Evolutionary conservation across 2,113 vertebrate species (phyloP).

Genomic region (Siphamia tubifer): DNA sequence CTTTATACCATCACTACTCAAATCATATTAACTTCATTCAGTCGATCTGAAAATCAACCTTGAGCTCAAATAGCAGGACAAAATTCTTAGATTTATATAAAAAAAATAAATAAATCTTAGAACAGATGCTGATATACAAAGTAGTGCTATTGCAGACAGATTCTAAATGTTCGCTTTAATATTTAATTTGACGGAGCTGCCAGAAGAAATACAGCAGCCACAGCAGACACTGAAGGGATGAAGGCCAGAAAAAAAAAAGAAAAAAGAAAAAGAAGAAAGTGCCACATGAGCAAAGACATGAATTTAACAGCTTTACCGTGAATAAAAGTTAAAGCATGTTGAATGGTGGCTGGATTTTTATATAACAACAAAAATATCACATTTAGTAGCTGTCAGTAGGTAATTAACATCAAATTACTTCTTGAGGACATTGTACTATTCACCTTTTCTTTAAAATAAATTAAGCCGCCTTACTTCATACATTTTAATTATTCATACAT

Average conservation of each 20-base stretch:
- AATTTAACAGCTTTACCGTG: constrained; percentile 9
- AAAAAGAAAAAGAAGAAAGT: neutral
- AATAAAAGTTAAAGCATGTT: constrained; percentile 6
- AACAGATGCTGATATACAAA: neutral
- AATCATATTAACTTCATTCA: too few species aligned
- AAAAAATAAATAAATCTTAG: too few species aligned
- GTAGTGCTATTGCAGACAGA: neutral
- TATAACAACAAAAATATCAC: constrained; percentile 32
- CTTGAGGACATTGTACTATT: constrained; percentile 17
- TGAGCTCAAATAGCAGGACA: too few species aligned
- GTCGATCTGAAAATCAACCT: too few species aligned
- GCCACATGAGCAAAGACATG: neutral
- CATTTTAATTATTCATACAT: constrained; percentile 40
- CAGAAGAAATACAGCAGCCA: neutral
- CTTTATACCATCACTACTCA: too few species aligned
- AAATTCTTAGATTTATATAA: too few species aligned
- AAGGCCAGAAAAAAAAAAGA: neutral
- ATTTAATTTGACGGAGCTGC: constrained; percentile 13
- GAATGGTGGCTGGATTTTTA: neutral
- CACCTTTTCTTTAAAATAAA: constrained; percentile 57
- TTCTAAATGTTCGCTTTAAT: constrained; percentile 26
- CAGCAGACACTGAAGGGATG: neutral
- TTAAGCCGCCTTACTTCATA: constrained; percentile 17
- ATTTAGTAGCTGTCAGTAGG: constrained; percentile 1
- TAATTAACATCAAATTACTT: constrained; percentile 49